These are phyloP conservation scores for Ostrea edulis DNA, from an alignment of 1,140 invertebrate genomes.

Conservation along the genomic window DNA sequence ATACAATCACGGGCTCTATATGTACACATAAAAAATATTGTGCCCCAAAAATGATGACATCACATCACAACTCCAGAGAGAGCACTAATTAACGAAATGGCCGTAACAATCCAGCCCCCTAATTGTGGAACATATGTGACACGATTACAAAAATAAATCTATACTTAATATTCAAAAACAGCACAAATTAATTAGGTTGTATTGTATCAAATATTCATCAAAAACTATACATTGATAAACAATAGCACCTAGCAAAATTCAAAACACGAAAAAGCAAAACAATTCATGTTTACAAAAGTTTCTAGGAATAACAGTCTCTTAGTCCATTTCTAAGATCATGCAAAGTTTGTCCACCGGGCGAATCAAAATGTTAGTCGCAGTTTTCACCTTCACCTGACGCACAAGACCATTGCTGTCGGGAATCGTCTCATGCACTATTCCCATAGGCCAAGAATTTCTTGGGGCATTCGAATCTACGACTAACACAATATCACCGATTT, in stretches of 20 bases:
- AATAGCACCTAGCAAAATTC: no score
- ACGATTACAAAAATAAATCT: neutral
- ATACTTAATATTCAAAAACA: neutral
- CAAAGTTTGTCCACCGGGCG: conserved; percentile 45
- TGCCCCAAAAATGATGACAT: no score
- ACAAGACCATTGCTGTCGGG: conserved; percentile 52
- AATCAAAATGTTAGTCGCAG: conserved; percentile 25
- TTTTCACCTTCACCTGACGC: conserved; percentile 59
- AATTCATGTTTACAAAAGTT: no score
- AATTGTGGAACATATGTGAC: conserved; percentile 17
- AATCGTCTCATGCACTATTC: conserved; percentile 32
- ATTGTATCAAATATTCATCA: neutral
- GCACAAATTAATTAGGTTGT: neutral
- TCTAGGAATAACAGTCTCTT: neutral
- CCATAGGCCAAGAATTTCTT: conserved; percentile 55
- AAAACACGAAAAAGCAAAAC: no score
- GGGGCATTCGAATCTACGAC: conserved; percentile 51
- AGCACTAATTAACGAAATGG: no score
- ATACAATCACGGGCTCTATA: no score
- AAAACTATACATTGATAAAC: no score
- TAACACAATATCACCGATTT: conserved; percentile 61
- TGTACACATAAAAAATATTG: no score
- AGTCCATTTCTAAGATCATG: neutral
- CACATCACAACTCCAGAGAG: no score
- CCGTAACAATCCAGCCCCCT: conserved; percentile 19